These are phyloP conservation scores for Drosophila algonquin DNA, from an alignment of 2,888 invertebrate species.

Conservation along the genomic window DNA sequence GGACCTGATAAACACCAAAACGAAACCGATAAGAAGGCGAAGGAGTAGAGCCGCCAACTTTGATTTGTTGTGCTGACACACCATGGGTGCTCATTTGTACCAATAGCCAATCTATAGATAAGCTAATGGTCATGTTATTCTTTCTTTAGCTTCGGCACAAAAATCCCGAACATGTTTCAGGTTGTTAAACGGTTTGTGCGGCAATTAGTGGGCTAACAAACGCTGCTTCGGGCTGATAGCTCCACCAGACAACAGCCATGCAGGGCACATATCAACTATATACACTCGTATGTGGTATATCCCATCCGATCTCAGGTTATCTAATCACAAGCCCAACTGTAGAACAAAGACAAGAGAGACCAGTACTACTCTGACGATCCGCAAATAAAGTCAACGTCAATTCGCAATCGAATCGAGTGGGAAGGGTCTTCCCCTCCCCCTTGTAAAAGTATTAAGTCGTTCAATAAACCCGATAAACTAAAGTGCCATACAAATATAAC, in stretches of 20 bases:
- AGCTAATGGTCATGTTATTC: conserved; percentile 32
- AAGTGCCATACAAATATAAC: conserved; percentile 57
- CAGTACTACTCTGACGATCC: conserved; percentile 11
- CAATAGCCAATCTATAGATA: conserved; percentile 28
- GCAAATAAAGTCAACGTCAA: conserved; percentile 21
- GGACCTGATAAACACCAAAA: conserved; percentile 27
- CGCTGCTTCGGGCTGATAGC: conserved; percentile 22
- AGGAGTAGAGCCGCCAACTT: conserved; percentile 16
- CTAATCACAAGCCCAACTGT: conserved; percentile 16
- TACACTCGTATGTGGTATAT: background rate
- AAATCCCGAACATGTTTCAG: conserved; percentile 15
- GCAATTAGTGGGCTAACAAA: conserved; percentile 23
- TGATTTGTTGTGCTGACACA: conserved; percentile 43
- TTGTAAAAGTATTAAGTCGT: conserved; percentile 60
- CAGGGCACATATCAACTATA: background rate
- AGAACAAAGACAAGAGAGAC: conserved; percentile 5
- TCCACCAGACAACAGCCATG: conserved; percentile 12
- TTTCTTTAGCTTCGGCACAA: conserved; percentile 15
- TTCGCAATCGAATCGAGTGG: conserved; percentile 40
- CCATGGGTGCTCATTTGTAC: background rate
- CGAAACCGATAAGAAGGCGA: conserved; percentile 50
- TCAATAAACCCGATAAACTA: conserved; percentile 66
- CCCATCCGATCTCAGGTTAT: conserved; percentile 12
- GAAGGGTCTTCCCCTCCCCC: conserved; percentile 1
- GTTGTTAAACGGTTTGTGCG: conserved; percentile 26